These are phyloP conservation scores for Chloroceryle aenea DNA, from an alignment of 2,113 vertebrate genomes.

Conservation along the genomic window DNA sequence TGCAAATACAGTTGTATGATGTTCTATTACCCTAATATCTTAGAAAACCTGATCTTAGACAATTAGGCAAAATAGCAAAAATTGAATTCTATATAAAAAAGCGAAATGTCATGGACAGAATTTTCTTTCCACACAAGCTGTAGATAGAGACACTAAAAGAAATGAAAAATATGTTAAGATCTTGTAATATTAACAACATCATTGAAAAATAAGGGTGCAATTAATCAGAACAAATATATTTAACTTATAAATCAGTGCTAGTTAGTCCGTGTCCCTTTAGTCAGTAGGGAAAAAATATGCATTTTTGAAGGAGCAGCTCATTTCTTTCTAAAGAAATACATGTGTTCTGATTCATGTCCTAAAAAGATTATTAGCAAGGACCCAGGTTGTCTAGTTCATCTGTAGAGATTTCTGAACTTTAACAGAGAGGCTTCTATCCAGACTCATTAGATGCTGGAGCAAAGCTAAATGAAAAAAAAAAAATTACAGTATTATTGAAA, in stretches of 20 bases:
- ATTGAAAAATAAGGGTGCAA: background rate
- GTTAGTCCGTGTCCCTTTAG: background rate
- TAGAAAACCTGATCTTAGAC: background rate
- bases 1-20: background rate
- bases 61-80: background rate
- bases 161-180: background rate
- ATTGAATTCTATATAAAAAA: background rate
- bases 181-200: background rate
- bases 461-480: background rate
- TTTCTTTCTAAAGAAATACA: background rate
- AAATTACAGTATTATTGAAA: background rate
- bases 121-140: background rate
- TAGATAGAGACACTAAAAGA: background rate
- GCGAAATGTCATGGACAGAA: background rate
- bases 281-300: background rate
- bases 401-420: background rate
- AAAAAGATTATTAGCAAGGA: background rate
- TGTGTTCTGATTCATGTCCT: background rate
- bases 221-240: background rate
- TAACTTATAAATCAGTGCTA: background rate
- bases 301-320: background rate
- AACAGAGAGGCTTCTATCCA: background rate
- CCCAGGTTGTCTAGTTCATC: background rate
- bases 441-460: background rate
- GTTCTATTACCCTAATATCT: background rate